These are phyloP conservation scores for Eupithecia pulchellata DNA, from an alignment of 2,888 invertebrate species.

Conservation along the genomic window DNA sequence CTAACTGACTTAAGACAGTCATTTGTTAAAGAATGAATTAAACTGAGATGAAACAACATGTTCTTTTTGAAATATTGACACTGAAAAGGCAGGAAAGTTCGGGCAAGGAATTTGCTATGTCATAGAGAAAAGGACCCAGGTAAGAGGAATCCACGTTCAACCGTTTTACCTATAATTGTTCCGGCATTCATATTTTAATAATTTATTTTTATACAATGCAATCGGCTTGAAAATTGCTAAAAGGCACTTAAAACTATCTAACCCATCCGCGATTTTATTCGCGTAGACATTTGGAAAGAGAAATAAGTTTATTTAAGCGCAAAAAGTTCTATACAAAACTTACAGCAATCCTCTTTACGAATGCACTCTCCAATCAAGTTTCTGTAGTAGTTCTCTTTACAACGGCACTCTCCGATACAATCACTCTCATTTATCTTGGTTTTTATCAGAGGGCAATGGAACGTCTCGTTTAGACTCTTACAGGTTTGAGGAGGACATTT, in stretches of 20 bases:
- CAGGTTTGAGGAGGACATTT: slow-evolving; percentile 48
- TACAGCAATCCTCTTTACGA: slow-evolving; percentile 40
- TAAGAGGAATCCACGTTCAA: no score
- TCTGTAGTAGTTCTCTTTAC: slow-evolving; percentile 38
- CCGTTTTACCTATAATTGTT: no score
- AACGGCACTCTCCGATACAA: slow-evolving; percentile 41
- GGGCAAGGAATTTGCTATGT: not conserved
- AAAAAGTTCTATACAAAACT: slow-evolving; percentile 19
- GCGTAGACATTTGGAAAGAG: no score
- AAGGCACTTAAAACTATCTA: no score
- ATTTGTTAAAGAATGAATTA: not conserved
- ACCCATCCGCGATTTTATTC: no score
- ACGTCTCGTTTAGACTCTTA: slow-evolving; percentile 40
- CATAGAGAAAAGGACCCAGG: not conserved
- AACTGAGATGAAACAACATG: not conserved
- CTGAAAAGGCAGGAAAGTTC: not conserved
- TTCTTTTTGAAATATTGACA: not conserved
- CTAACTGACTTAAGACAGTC: not conserved
- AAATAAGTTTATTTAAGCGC: not conserved
- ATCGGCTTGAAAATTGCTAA: no score
- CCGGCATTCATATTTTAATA: no score
- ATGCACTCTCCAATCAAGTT: slow-evolving; percentile 42
- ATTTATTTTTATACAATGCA: not conserved
- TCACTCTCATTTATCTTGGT: slow-evolving; percentile 16
- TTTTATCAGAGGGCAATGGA: slow-evolving; percentile 30